A percentile compares a stretch with the other conserved stretches of the same genome.
These are phyloP conservation scores for Parnassius glacialis DNA, from an alignment of 2,888 invertebrate genomes.

Conservation along the genomic window DNA sequence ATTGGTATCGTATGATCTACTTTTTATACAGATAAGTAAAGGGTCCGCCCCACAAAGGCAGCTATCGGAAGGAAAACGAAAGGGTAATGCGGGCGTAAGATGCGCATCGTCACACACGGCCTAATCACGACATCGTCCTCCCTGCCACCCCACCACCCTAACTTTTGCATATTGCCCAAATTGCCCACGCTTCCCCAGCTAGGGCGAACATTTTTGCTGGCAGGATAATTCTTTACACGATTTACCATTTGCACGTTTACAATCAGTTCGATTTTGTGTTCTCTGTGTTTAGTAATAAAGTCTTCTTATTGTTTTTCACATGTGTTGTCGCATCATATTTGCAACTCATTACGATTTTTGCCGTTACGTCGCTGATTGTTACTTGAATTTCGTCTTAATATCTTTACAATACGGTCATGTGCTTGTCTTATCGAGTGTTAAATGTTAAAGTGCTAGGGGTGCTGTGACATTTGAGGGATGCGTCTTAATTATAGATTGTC, in stretches of 20 bases:
- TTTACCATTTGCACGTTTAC: slow-evolving; percentile 33
- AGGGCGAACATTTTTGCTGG: slow-evolving; percentile 57
- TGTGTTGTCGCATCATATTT: slow-evolving; percentile 7
- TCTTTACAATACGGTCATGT: slow-evolving; percentile 33
- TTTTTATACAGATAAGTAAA: slow-evolving; percentile 62
- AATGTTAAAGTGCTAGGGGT: slow-evolving; percentile 35
- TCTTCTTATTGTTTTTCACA: slow-evolving; percentile 7
- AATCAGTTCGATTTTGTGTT: slow-evolving; percentile 39
- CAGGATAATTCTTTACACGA: slow-evolving; percentile 48
- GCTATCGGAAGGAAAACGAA: slow-evolving; percentile 80
- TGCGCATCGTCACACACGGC: slow-evolving; percentile 80
- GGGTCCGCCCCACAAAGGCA: slow-evolving; percentile 66
- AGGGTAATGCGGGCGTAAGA: slow-evolving; percentile 81
- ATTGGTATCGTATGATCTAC: slow-evolving; percentile 69
- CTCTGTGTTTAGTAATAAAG: slow-evolving; percentile 9
- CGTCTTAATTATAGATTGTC: slow-evolving; percentile 73
- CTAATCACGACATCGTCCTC: slow-evolving; percentile 66
- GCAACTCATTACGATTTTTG: slow-evolving; percentile 44
- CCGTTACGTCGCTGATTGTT: slow-evolving; percentile 32
- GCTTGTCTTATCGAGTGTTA: not conserved
- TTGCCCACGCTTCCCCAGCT: slow-evolving; percentile 66
- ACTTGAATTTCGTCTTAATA: slow-evolving; percentile 40
- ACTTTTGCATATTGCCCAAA: slow-evolving; percentile 79
- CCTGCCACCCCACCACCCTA: slow-evolving; percentile 53
- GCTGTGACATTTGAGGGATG: slow-evolving; percentile 73